These are phyloP conservation scores for Percina caprodes DNA, from an alignment of 2,113 vertebrate species.

Conservation along the genomic window DNA sequence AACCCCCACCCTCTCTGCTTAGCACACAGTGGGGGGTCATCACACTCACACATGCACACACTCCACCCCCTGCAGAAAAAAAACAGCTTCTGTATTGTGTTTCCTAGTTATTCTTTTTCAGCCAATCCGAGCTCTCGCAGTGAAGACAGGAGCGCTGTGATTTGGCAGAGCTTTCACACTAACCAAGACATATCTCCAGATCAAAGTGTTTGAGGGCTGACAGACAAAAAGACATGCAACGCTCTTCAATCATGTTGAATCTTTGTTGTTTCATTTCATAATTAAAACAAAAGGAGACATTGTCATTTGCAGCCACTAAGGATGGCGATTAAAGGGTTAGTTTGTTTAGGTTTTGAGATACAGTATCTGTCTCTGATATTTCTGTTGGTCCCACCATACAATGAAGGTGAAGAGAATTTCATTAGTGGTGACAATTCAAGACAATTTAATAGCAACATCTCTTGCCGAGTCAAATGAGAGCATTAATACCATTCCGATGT, in stretches of 20 bases:
- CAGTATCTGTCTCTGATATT: not conserved
- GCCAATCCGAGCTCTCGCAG: conserved; percentile 31
- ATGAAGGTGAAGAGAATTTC: not conserved
- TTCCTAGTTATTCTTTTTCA: conserved; percentile 58
- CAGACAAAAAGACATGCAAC: conserved; percentile 22
- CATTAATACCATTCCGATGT: not conserved
- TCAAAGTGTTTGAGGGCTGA: conserved; percentile 37
- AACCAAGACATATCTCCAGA: conserved; percentile 57
- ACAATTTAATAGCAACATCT: not conserved
- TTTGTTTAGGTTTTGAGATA: not conserved
- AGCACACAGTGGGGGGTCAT: conserved; percentile 68
- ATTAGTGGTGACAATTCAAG: not conserved
- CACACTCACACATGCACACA: conserved; percentile 25
- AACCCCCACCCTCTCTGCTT: conserved; percentile 62
- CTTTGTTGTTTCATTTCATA: conserved; percentile 21
- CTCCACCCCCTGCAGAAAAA: conserved; percentile 59
- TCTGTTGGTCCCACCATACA: not conserved
- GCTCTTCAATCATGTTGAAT: conserved; percentile 8
- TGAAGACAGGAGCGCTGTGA: conserved; percentile 22
- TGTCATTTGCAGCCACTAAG: not conserved
- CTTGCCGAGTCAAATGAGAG: not conserved
- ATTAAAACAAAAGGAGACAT: not conserved
- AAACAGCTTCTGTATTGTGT: conserved; percentile 66
- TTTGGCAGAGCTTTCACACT: conserved; percentile 52
- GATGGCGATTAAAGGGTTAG: not conserved